Conservation (phyloP, 2,888 invertebrate species). For the Tachina fera region DNA sequence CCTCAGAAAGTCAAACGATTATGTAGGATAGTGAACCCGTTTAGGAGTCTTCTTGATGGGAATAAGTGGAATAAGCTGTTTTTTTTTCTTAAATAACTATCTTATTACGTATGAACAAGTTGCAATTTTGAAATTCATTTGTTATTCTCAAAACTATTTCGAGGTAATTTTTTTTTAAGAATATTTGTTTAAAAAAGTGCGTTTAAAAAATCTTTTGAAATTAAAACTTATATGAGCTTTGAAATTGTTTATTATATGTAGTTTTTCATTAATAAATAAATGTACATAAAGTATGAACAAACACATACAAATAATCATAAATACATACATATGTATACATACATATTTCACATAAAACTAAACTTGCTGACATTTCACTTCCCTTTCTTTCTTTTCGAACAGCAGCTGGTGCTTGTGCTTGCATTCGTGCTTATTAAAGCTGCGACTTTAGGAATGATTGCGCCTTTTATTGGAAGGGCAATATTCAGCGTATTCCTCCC, state of each 20-base stretch:
- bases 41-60: too few species aligned
- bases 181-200: not conserved
- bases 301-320: constrained; percentile 12
- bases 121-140: too few species aligned
- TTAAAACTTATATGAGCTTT: not conserved
- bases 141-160: too few species aligned
- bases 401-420: too few species aligned
- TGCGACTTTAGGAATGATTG: constrained; percentile 77
- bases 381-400: not conserved
- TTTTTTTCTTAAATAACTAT: too few species aligned
- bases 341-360: constrained; percentile 6
- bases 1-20: too few species aligned
- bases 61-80: too few species aligned
- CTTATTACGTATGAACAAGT: too few species aligned
- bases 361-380: not conserved
- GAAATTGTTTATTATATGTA: not conserved
- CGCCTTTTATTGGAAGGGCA: constrained; percentile 85
- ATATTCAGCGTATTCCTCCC: constrained; percentile 87
- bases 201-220: not conserved
- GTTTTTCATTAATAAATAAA: constrained; percentile 20
- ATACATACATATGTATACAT: not conserved
- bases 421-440: not conserved
- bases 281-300: not conserved
- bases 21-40: too few species aligned
- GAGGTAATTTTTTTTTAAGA: too few species aligned